Conservation (phyloP, 1,140 invertebrate species). For the Acarapis woodi region DNA sequence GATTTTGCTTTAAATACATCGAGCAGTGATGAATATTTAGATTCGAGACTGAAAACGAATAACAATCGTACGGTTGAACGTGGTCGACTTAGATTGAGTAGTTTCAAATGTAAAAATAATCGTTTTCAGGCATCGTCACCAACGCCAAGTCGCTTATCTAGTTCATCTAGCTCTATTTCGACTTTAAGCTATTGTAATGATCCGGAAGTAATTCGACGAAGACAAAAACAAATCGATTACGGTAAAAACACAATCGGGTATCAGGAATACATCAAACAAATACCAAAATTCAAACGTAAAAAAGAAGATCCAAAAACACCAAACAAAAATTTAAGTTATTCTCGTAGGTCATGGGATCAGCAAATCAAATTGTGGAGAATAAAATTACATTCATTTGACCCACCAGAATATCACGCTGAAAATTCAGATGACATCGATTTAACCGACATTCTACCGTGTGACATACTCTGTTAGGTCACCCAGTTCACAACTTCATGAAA, state of each 20-base stretch:
- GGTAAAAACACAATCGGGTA: constrained; percentile 76
- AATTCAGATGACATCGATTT: not conserved
- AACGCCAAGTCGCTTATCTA: too few relatives aligned
- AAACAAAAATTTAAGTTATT: constrained; percentile 53
- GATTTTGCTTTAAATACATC: too few relatives aligned
- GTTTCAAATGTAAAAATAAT: too few relatives aligned
- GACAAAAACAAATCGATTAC: constrained; percentile 79
- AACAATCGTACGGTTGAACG: too few relatives aligned
- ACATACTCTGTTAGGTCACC: too few relatives aligned
- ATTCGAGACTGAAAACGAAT: too few relatives aligned
- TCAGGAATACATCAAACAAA: constrained; percentile 34
- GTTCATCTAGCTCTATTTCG: too few relatives aligned
- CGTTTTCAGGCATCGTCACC: too few relatives aligned
- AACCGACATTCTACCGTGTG: constrained; percentile 1
- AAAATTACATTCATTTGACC: constrained; percentile 51
- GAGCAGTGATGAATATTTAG: too few relatives aligned
- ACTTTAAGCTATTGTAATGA: too few relatives aligned
- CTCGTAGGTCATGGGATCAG: constrained; percentile 53
- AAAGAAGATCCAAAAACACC: constrained; percentile 53
- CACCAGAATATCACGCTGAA: constrained; percentile 12
- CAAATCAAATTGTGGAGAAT: constrained; percentile 57
- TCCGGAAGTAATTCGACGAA: constrained; percentile 31
- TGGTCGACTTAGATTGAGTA: too few relatives aligned
- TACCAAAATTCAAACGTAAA: constrained; percentile 33
- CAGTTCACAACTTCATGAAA: too few relatives aligned